Evolutionary conservation across 2,797 vertebrate genomes (phyloP), one percentile per base, ranked within the genome.

Genomic region (Sarcoramphus papa): DNA sequence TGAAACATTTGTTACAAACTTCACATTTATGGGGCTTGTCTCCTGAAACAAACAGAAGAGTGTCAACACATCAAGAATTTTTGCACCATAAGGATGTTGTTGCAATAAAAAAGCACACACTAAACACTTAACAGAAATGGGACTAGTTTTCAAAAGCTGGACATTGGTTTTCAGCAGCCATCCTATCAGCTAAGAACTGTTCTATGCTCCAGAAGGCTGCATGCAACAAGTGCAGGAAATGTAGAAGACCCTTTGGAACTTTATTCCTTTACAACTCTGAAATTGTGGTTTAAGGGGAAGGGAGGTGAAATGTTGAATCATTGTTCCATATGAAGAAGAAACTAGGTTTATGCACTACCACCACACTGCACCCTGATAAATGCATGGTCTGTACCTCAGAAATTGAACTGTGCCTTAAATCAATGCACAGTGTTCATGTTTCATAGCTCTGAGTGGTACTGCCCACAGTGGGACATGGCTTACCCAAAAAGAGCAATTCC

Each of bases 11-110:
- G 94, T 98, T 98, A 67, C 99, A 99, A 63, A 99, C 98, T 72
- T 99, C 99, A 30, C 99, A 99, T 93, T 99, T 99, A 85, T 99
- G 99, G 1, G 99, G 99, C 91, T 99, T 99, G 98, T 99, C 99
- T 23, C 99, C 99, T 99, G 96, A n/a, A 91, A 93, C 28, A 82
- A 53, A 56, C 10, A 65, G 6, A 30, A 64, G 3, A 67, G 48
- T n/a, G 25, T 51, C 50, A 67, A 88, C 43, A 50, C 33, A 31
- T 33, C 6, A 17, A 43, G 19, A 41, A 33, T 15, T 53, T 80
- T 45, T 59, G 25, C 12, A 50, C 7, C 16, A 3, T 17, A 35
- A 54, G 14, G 37, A 47, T 14, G 12, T 17, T n/a, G 15, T 14
- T 21, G 27, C 6, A 41, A 40, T 7, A 35, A 30, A 19, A 51